Evolutionary conservation across 2,797 vertebrate genomes (phyloP), one percentile per base, ranked within the genome.

Genomic region (Streptopelia turtur): DNA sequence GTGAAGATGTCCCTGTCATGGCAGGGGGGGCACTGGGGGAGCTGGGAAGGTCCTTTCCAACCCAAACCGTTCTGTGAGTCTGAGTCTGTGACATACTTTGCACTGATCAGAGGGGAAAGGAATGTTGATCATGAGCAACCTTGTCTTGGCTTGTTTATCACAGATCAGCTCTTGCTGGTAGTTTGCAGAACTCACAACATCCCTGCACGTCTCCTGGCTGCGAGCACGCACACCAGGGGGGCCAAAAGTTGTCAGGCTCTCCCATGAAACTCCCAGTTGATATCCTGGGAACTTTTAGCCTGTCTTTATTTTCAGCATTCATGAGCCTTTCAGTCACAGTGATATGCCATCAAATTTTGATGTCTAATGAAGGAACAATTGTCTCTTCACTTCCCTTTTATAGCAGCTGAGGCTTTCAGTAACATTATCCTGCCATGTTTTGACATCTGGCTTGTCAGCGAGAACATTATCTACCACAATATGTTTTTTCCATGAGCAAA

Each of bases 371-470:
- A 93, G 82, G 79, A 94, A 87, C 87, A 89, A 83, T 96, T 5
- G 11, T 94, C 75, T 85, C 72, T 63, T 92, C 14, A 1, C 79
- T 69, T 91, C 53, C 69, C 91, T 83, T 89, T 94, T 31, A 35
- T 31, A 90, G 92, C 94, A 94, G 84, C 55, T 31, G 77, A 84
- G 83, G 80, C 94, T 96, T 96, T 95, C 95, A 89, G 94, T 74
- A 88, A 81, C 84, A 16, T 96, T 91, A 94, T 37, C 89, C 79
- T 93, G 94, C 92, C 35, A 9, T 93, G 95, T 95, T 97, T 96
- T 96, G 95, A 96, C 96, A 96, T 93, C 92, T 93, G 92, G 63
- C 95, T 94, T 56, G 87, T 96, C 95, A 94, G 69, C 1, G 39
- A 61, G 92, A 94, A 35, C 92, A 88, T 95, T 65, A 94, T 93